Evolutionary conservation across 2,797 vertebrate genomes (phyloP).

Genomic region (Hypotaenidia okinawae): DNA sequence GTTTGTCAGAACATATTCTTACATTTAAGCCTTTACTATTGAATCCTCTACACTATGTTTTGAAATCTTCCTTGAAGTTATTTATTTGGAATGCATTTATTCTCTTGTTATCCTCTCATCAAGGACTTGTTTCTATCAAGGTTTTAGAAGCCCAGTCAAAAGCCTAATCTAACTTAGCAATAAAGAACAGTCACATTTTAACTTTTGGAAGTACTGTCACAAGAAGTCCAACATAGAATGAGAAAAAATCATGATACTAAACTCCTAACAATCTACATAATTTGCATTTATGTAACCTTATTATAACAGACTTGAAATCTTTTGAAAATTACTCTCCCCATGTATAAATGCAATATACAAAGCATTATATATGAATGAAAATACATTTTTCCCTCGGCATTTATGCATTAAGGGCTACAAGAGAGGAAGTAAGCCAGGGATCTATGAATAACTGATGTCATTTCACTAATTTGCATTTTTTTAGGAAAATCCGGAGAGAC

Average conservation of each 20-base stretch:
- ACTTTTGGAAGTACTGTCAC: not conserved
- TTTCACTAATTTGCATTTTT: conserved; percentile 37
- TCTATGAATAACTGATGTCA: not conserved
- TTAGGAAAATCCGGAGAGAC: conserved; percentile 91
- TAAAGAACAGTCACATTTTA: not conserved
- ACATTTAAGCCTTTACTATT: not conserved
- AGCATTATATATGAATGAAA: not conserved
- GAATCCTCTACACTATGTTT: not conserved
- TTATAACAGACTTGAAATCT: not conserved
- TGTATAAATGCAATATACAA: not conserved
- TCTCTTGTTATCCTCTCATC: not conserved
- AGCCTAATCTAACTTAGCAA: not conserved
- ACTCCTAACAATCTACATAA: not conserved
- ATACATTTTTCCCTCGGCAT: not conserved
- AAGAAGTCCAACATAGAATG: not conserved
- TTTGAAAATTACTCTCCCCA: not conserved
- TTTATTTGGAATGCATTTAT: not conserved
- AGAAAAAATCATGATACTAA: not conserved
- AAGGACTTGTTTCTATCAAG: not conserved
- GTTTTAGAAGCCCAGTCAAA: not conserved
- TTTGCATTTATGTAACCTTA: not conserved
- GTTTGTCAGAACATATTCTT: not conserved
- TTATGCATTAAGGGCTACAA: not conserved
- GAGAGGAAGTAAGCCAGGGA: not conserved
- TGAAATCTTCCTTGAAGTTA: not conserved